These are phyloP conservation scores for Caenorhabditis sp. DNA, from an alignment of 2,888 invertebrate species.

Conservation along the genomic window DNA sequence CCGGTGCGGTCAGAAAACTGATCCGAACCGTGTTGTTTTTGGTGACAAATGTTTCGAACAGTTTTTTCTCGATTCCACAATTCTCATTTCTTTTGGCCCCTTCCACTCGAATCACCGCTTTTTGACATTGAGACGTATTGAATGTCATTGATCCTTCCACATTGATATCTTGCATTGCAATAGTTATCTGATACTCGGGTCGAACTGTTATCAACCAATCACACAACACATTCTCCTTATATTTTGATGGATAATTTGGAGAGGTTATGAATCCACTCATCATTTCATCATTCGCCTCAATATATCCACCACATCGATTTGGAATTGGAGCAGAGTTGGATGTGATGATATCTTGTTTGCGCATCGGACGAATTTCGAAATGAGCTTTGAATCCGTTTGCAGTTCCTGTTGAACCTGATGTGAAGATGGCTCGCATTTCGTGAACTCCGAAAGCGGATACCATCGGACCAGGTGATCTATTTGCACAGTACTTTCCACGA, in stretches of 20 bases:
- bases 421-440: conserved; percentile 86
- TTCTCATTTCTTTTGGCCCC: conserved; percentile 44
- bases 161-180: conserved; percentile 89
- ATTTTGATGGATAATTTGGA: conserved; percentile 88
- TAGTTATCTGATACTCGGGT: conserved; percentile 76
- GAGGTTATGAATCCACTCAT: conserved; percentile 75
- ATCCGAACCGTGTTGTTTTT: conserved; percentile 42
- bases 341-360: conserved; percentile 60
- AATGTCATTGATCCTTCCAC: conserved; percentile 80
- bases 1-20: conserved; percentile 68
- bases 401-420: conserved; percentile 85
- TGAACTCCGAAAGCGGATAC: conserved; percentile 88
- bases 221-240: conserved; percentile 85
- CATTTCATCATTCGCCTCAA: conserved; percentile 37
- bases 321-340: conserved; percentile 14
- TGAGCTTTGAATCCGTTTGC: conserved; percentile 94
- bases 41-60: conserved; percentile 37
- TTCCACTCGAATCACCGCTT: conserved; percentile 50
- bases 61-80: conserved; percentile 45
- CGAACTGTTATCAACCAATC: conserved; percentile 85
- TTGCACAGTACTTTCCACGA: conserved; percentile 81
- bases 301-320: conserved; percentile 39
- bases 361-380: conserved; percentile 82
- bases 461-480: conserved; percentile 90
- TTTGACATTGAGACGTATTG: conserved; percentile 51